phyloP scores from a whole-genome alignment of 2,888 invertebrate species.

The Pasiphila rectangulata region DNA sequence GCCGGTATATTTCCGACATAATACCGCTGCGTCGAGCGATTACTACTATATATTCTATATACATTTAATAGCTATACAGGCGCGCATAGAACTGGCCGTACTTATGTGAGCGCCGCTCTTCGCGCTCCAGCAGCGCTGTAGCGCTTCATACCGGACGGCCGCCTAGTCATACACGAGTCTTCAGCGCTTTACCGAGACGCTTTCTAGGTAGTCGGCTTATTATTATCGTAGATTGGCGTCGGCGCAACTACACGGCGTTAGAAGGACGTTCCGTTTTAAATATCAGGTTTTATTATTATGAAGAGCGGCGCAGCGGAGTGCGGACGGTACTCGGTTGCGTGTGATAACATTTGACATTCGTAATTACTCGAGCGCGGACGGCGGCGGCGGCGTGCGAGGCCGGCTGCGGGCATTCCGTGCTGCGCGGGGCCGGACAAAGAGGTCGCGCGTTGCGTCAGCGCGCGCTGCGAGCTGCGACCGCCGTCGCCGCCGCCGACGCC shows the following conservation, averaged over 20 bases:
- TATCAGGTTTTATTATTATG: slow-evolving; percentile 82
- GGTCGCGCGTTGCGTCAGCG: slow-evolving; percentile 77
- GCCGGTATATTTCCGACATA: slow-evolving; percentile 82
- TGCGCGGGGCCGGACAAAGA: slow-evolving; percentile 74
- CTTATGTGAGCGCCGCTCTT: slow-evolving; percentile 78
- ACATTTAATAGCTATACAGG: slow-evolving; percentile 82
- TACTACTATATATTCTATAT: slow-evolving; percentile 82
- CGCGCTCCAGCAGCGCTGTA: slow-evolving; percentile 55
- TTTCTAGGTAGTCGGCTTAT: slow-evolving; percentile 73
- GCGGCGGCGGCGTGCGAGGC: slow-evolving; percentile 54
- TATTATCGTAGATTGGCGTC: slow-evolving; percentile 82
- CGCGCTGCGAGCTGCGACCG: slow-evolving; percentile 38
- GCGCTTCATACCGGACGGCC: slow-evolving; percentile 54
- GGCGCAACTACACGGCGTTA: slow-evolving; percentile 82
- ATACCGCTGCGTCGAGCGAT: slow-evolving; percentile 82
- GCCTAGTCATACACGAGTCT: slow-evolving; percentile 44
- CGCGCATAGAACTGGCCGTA: slow-evolving; percentile 82
- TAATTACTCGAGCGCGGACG: slow-evolving; percentile 76
- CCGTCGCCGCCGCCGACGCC: slow-evolving; percentile 30
- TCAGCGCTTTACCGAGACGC: slow-evolving; percentile 66
- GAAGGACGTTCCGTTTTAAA: slow-evolving; percentile 82
- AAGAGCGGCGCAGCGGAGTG: slow-evolving; percentile 80
- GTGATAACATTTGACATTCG: slow-evolving; percentile 82
- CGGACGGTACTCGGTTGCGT: slow-evolving; percentile 72
- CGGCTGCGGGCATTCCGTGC: slow-evolving; percentile 63